These are phyloP conservation scores for Calyptommatus sinebrachiatus DNA, from an alignment of 2,113 vertebrate genomes.

Conservation along the genomic window DNA sequence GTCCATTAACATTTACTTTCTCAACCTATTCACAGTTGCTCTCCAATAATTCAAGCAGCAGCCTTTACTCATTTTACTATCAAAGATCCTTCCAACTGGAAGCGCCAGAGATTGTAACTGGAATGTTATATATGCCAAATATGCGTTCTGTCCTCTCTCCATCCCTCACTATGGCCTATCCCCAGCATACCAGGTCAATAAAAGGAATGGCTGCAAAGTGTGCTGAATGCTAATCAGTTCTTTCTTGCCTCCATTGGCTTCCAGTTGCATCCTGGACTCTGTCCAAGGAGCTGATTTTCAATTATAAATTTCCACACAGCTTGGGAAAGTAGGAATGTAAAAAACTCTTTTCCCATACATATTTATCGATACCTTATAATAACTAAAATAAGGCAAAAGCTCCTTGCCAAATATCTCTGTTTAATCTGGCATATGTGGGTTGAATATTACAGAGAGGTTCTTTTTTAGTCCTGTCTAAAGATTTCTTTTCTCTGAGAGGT, in stretches of 20 bases:
- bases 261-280: not conserved
- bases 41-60: not conserved
- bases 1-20: not conserved
- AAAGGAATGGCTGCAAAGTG: not conserved
- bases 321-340: not conserved
- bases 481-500: not conserved
- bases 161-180: not conserved
- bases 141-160: not conserved
- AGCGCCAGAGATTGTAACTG: not conserved
- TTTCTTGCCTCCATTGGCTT: slow-evolving; percentile 26
- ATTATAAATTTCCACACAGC: not conserved
- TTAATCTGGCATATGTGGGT: not conserved
- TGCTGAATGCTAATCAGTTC: not conserved
- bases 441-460: not conserved
- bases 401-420: no score
- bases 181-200: not conserved
- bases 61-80: not conserved
- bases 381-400: not conserved
- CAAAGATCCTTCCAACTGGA: not conserved
- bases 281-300: not conserved
- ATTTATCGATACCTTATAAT: not conserved
- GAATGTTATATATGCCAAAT: not conserved
- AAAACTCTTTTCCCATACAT: not conserved
- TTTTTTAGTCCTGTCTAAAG: not conserved
- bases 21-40: not conserved